A percentile compares a stretch with the other conserved stretches of the same genome.
phyloP scores from a whole-genome alignment of 2,113 vertebrate genomes.

The Dascyllus trimaculatus region DNA sequence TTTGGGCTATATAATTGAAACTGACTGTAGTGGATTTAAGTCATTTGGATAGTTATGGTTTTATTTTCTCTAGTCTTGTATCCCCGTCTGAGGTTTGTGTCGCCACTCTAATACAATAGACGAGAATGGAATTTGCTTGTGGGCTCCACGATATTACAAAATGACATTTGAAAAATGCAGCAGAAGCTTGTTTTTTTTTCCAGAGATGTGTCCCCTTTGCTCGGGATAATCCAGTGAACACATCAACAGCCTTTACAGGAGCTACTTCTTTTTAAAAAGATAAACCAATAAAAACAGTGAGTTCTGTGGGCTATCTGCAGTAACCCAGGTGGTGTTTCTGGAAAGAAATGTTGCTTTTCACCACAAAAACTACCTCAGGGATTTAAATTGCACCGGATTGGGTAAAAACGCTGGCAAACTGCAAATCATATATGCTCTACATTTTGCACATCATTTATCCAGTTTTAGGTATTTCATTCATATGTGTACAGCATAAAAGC shows the following conservation, averaged over 20 bases:
- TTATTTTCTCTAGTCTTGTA: neutral
- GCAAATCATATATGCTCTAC: neutral
- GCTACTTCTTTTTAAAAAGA: too few relatives aligned
- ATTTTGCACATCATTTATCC: neutral
- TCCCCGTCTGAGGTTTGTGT: neutral
- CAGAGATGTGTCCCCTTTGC: constrained; percentile 1
- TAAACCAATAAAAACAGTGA: too few relatives aligned
- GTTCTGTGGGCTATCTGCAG: too few relatives aligned
- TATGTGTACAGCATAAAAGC: neutral
- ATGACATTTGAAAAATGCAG: too few relatives aligned
- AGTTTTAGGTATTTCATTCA: neutral
- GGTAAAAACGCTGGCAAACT: neutral
- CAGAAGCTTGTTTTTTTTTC: neutral
- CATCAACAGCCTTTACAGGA: neutral
- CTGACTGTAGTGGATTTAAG: too few relatives aligned
- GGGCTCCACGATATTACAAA: too few relatives aligned
- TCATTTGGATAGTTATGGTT: neutral
- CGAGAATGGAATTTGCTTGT: neutral
- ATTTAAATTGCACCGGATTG: neutral
- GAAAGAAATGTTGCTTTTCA: too few relatives aligned
- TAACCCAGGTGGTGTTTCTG: too few relatives aligned
- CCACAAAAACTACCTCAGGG: too few relatives aligned
- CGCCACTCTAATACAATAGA: neutral
- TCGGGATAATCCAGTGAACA: too few relatives aligned
- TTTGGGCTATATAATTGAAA: too few relatives aligned